Percentiles rank a stretch among this genome's conserved stretches.
Conservation (phyloP, 2,888 invertebrate species). For the Eurytoma adleriae region DNA sequence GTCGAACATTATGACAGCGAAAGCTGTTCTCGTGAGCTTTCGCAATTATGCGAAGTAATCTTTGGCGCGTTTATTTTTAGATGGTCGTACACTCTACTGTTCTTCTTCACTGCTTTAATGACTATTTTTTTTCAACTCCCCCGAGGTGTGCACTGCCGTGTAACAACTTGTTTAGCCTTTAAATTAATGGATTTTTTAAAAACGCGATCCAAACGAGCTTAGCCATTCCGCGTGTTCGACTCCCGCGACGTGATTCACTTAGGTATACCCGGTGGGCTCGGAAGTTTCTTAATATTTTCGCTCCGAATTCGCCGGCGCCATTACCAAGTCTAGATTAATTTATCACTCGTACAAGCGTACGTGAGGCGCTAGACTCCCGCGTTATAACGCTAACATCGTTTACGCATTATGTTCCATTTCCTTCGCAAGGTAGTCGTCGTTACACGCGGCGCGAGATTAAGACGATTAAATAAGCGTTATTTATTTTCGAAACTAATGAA, state of each 20-base stretch:
- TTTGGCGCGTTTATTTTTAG: slow-evolving; percentile 25
- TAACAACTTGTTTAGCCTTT: neutral
- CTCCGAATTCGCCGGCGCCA: neutral
- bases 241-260: neutral
- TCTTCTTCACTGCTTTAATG: slow-evolving; percentile 1
- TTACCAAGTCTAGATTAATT: slow-evolving; percentile 30
- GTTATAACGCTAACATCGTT: neutral
- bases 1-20: neutral
- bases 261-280: neutral
- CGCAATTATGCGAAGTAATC: neutral
- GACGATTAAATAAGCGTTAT: too few species aligned
- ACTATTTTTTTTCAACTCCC: neutral
- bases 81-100: neutral
- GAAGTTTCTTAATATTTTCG: slow-evolving; percentile 25
- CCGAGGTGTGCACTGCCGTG: neutral
- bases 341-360: neutral
- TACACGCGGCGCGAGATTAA: too few species aligned
- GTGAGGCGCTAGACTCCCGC: neutral
- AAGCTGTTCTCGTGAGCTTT: neutral
- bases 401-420: slow-evolving; percentile 9
- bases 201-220: neutral
- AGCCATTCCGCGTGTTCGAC: neutral
- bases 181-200: neutral
- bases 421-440: neutral
- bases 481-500: too few species aligned